Percentiles rank a stretch among this genome's conserved stretches.
These are phyloP conservation scores for Carassius auratus DNA, from an alignment of 2,113 vertebrate species.

Conservation along the genomic window DNA sequence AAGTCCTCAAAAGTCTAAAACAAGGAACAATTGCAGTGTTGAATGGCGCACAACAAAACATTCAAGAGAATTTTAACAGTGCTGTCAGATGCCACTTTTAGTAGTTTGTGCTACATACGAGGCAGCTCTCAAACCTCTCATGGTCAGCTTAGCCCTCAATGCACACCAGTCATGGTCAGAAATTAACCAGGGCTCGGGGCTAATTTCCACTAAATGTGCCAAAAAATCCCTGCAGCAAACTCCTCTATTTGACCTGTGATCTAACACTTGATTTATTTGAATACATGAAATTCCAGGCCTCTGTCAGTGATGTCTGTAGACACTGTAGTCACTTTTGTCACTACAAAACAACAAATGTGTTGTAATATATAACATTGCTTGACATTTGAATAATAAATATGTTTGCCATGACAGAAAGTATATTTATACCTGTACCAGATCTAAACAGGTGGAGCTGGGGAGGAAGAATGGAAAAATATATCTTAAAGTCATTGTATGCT, in stretches of 20 bases:
- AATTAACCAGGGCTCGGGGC: background rate
- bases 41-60: constrained; percentile 61
- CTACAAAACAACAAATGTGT: background rate
- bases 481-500: background rate
- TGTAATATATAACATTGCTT: background rate
- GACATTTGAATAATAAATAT: too few relatives aligned
- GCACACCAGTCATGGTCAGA: background rate
- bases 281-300: background rate
- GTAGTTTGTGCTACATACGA: constrained; percentile 49
- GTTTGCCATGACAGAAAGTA: background rate
- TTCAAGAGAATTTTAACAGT: constrained; percentile 60
- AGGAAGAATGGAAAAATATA: background rate
- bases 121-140: constrained; percentile 54
- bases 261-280: background rate
- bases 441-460: background rate
- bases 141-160: constrained; percentile 52
- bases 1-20: constrained; percentile 32
- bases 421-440: background rate
- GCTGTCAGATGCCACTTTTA: constrained; percentile 61
- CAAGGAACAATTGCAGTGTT: constrained; percentile 48
- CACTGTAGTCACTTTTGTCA: background rate
- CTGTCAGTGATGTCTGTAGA: background rate
- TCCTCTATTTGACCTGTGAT: background rate
- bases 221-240: background rate
- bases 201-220: background rate